phyloP scores from a whole-genome alignment of 1,140 invertebrate genomes.

The Andrena cerasifolii region DNA sequence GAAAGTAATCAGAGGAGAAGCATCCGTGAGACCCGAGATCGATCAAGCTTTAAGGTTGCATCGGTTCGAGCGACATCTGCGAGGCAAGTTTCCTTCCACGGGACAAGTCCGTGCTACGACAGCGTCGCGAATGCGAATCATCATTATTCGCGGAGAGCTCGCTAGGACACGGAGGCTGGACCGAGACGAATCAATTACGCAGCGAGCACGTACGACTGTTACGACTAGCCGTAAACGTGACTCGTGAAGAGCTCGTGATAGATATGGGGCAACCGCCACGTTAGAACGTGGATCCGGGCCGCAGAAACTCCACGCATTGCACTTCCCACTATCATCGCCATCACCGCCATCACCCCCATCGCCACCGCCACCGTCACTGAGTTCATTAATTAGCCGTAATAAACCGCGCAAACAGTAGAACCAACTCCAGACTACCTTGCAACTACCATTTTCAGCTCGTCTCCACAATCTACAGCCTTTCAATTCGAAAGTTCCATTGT shows the following conservation, averaged over 20 bases:
- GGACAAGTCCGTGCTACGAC: neutral
- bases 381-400: constrained; percentile 78
- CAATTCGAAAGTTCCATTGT: too few relatives aligned
- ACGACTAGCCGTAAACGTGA: constrained; percentile 73
- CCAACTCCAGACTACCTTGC: constrained; percentile 27
- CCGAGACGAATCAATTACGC: constrained; percentile 75
- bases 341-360: neutral
- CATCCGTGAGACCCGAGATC: too few relatives aligned
- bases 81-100: constrained; percentile 48
- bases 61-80: too few relatives aligned
- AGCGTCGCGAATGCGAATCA: constrained; percentile 17
- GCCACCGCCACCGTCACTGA: constrained; percentile 15
- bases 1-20: too few relatives aligned
- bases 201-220: constrained; percentile 66
- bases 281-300: constrained; percentile 43
- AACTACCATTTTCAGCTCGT: constrained; percentile 19
- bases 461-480: neutral
- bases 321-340: constrained; percentile 43
- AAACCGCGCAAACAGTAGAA: constrained; percentile 62
- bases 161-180: constrained; percentile 45
- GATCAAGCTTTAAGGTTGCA: too few relatives aligned
- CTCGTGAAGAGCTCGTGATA: constrained; percentile 71
- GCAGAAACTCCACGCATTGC: constrained; percentile 40
- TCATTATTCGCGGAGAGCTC: constrained; percentile 31
- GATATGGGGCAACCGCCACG: constrained; percentile 70